Conservation (phyloP, 2,797 vertebrate genomes). For the Novumbra hubbsi region DNA sequence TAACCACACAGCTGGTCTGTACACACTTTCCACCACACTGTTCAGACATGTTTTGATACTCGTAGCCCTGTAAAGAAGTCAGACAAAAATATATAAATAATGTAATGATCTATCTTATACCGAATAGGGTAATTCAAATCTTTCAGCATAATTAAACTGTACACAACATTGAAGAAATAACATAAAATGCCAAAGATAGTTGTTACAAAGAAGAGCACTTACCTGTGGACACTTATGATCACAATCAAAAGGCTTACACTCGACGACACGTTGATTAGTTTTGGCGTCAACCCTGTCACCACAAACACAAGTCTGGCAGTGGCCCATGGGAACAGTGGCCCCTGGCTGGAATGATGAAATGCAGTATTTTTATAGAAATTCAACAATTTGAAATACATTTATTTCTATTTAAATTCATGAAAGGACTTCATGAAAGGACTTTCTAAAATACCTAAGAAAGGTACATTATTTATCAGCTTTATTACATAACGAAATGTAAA, state of each 20-base stretch:
- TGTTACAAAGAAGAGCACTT: slow-evolving; percentile 43
- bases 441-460: too few species aligned
- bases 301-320: slow-evolving; percentile 77
- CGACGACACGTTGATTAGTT: slow-evolving; percentile 59
- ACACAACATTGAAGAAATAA: neutral
- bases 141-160: neutral
- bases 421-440: too few species aligned
- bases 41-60: slow-evolving; percentile 45
- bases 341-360: slow-evolving; percentile 69
- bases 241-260: slow-evolving; percentile 71
- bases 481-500: too few species aligned
- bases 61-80: slow-evolving; percentile 69
- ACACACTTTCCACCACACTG: slow-evolving; percentile 81
- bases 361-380: neutral
- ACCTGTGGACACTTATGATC: slow-evolving; percentile 69
- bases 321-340: slow-evolving; percentile 63
- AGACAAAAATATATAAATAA: too few species aligned
- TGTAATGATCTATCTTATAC: neutral
- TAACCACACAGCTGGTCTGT: slow-evolving; percentile 64
- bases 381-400: neutral
- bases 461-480: too few species aligned
- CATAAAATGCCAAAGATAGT: neutral
- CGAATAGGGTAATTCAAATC: neutral
- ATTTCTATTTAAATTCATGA: neutral
- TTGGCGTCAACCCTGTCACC: slow-evolving; percentile 30